These are phyloP conservation scores for Drosophila ezoana DNA, from an alignment of 2,888 invertebrate genomes.

Conservation along the genomic window DNA sequence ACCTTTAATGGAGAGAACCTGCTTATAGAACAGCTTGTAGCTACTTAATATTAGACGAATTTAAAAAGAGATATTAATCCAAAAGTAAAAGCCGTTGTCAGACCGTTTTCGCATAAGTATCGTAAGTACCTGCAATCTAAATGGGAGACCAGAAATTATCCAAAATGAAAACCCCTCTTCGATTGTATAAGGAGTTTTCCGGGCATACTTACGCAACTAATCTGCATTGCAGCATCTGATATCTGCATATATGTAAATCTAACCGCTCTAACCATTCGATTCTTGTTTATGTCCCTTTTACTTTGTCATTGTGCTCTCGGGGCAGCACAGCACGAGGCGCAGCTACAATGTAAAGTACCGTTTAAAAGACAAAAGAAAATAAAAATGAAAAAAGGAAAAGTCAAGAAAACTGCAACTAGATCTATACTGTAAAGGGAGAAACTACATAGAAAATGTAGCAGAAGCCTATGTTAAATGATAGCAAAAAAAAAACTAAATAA, in stretches of 20 bases:
- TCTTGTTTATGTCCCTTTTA: slow-evolving; percentile 47
- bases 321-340: slow-evolving; percentile 71
- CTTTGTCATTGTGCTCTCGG: slow-evolving; percentile 51
- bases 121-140: slow-evolving; percentile 29
- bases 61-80: slow-evolving; percentile 56
- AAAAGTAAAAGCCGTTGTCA: slow-evolving; percentile 36
- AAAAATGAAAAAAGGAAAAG: slow-evolving; percentile 35
- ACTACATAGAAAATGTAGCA: slow-evolving; percentile 45
- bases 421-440: slow-evolving; percentile 43
- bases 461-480: slow-evolving; percentile 48
- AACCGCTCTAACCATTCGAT: slow-evolving; percentile 44
- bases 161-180: slow-evolving; percentile 1
- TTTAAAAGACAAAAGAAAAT: slow-evolving; percentile 53
- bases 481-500: slow-evolving; percentile 18
- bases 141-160: not conserved
- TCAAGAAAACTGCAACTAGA: slow-evolving; percentile 53
- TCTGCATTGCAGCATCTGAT: slow-evolving; percentile 19
- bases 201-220: slow-evolving; percentile 27
- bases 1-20: slow-evolving; percentile 62
- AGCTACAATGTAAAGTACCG: slow-evolving; percentile 83
- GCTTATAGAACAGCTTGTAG: slow-evolving; percentile 68
- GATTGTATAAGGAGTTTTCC: slow-evolving; percentile 13
- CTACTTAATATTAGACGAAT: slow-evolving; percentile 73
- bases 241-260: slow-evolving; percentile 34
- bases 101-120: slow-evolving; percentile 25